phyloP scores from a whole-genome alignment of 2,888 invertebrate species.

The Baronia brevicornis region DNA sequence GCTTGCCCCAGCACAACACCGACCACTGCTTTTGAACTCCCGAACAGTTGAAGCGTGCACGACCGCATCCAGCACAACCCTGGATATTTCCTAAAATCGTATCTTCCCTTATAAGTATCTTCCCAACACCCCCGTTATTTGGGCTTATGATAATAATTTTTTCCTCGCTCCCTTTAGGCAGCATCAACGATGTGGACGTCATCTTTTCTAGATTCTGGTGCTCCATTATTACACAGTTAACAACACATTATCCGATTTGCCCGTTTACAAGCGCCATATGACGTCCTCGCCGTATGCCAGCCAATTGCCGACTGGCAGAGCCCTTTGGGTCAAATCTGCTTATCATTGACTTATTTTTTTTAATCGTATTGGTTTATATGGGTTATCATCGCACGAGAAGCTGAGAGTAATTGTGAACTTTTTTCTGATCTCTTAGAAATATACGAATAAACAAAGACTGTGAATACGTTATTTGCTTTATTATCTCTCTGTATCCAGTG shows the following conservation, averaged over 20 bases:
- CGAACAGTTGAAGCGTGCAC: conserved; percentile 50
- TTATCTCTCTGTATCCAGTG: too few species aligned
- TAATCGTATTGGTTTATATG: conserved; percentile 9
- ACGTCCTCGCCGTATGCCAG: conserved; percentile 2
- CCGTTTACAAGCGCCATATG: too few species aligned
- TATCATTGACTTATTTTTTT: conserved; percentile 15
- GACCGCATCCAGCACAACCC: conserved; percentile 56
- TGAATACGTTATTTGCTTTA: too few species aligned
- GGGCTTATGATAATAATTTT: conserved; percentile 38
- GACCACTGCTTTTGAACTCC: conserved; percentile 58
- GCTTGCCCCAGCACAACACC: conserved; percentile 58
- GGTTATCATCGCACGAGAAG: conserved; percentile 15
- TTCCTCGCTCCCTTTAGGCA: conserved; percentile 27
- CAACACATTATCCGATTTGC: too few species aligned
- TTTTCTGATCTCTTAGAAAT: too few species aligned
- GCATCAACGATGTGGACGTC: conserved; percentile 22
- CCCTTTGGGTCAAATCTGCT: conserved; percentile 10
- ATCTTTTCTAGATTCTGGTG: conserved; percentile 24
- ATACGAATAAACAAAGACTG: too few species aligned
- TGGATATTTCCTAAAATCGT: conserved; percentile 50
- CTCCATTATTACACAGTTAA: conserved; percentile 20
- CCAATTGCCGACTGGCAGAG: conserved; percentile 9
- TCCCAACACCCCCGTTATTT: conserved; percentile 36
- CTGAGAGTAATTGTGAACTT: too few species aligned
- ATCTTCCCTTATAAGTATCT: conserved; percentile 55